Conservation (phyloP, 2,888 invertebrate genomes). For the Scelioninae gen. 2 region DNA sequence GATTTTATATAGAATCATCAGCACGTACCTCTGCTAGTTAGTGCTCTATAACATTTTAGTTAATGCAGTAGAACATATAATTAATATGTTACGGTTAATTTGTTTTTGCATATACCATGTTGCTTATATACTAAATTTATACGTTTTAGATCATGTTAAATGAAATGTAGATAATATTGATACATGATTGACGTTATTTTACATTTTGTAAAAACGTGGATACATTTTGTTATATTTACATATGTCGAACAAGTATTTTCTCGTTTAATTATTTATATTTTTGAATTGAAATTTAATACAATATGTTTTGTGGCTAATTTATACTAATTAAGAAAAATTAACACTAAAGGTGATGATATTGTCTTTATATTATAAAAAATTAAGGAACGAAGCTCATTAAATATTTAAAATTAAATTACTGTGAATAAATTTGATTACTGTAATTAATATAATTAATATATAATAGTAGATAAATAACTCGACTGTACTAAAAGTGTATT, state of each 20-base stretch:
- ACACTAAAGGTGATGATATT: slow-evolving; percentile 29
- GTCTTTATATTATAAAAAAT: slow-evolving; percentile 31
- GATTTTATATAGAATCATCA: slow-evolving; percentile 10
- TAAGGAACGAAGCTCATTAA: slow-evolving; percentile 5
- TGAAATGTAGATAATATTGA: slow-evolving; percentile 37
- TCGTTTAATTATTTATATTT: slow-evolving; percentile 27
- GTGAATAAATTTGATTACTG: slow-evolving; percentile 28
- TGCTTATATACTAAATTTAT: slow-evolving; percentile 49
- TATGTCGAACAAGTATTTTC: slow-evolving; percentile 27
- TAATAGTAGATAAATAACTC: slow-evolving; percentile 10
- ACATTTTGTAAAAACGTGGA: slow-evolving; percentile 13
- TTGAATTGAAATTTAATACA: slow-evolving; percentile 7
- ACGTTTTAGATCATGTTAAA: slow-evolving; percentile 39
- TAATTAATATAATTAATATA: slow-evolving; percentile 32
- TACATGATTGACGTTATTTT: slow-evolving; percentile 32
- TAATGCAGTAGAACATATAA: slow-evolving; percentile 56
- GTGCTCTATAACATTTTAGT: slow-evolving; percentile 31
- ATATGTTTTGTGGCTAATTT: not conserved
- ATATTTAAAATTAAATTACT: slow-evolving; percentile 33
- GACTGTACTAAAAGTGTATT: slow-evolving; percentile 30
- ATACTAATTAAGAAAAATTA: slow-evolving; percentile 2
- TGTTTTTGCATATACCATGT: slow-evolving; percentile 46
- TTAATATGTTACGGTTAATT: slow-evolving; percentile 45
- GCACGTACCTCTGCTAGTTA: slow-evolving; percentile 43
- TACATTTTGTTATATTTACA: slow-evolving; percentile 38